Base-by-base conservation (phyloP, 2,888 invertebrate species). In the Dynastes hyllus region DNA sequence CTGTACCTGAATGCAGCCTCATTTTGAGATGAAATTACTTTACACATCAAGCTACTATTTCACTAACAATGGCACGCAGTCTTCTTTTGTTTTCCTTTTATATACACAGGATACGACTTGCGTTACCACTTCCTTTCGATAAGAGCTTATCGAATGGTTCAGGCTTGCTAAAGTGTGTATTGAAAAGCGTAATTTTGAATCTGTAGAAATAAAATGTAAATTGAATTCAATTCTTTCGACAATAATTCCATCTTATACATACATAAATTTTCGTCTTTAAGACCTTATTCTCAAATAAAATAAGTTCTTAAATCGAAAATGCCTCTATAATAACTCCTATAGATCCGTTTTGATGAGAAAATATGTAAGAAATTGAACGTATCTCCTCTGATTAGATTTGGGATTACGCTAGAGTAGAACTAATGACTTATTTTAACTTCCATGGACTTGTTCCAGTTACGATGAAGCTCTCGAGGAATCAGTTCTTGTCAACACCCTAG, bases 61-160 rank as follows among this genome's bases (percentile, higher is more conserved):
- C 73, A 73, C 58, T 13, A 73, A 73, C 37, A 73, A 73, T 73
- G 22, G 37, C 5, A 8, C 22, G 58, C 37, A 3, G 6, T 8
- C 4, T 40, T 58, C 37, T 58, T 73, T 73, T 58, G 58, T 55
- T 73, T 73, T 58, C 40, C 8, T 58, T 73, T 22, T 73, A 73
- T 73, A 73, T 58, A 73, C 37, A 16, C 73, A 73, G 73, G 73
- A 73, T 58, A 58, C 32, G 73, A 40, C 45, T 69, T 55, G 58
- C 40, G 53, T 70, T 32, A 73, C 73, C 73, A 73, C 73, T 61
- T 73, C 73, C 73, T 73, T 73, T 58, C 29, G 73, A 73, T 73
- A 73, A 73, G 51, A 22, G 40, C 73, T 73, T 73, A 73, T 73
- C 73, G 40, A 37, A n/a, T 63, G 63, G n/a, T 63, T 11, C 32